A percentile compares a stretch with the other conserved stretches of the same genome.
Evolutionary conservation across 2,797 vertebrate species (phyloP).

Genomic region (Valencia hispanica): DNA sequence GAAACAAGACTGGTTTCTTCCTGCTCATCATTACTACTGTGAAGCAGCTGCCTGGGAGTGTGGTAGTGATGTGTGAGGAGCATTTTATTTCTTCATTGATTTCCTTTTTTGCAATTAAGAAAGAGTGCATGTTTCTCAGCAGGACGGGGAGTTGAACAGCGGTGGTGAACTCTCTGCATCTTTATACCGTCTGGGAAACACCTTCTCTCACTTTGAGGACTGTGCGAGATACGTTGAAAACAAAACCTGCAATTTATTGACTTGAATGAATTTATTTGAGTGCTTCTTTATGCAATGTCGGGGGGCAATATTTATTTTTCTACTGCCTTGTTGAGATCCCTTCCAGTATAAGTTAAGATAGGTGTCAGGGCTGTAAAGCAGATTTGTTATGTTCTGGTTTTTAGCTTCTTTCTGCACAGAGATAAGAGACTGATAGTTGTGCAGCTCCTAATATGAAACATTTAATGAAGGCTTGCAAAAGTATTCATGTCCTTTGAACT

Average conservation of each 20-base stretch:
- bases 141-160: conserved; percentile 23
- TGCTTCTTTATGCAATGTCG: conserved; percentile 86
- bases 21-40: conserved; percentile 71
- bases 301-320: conserved; percentile 87
- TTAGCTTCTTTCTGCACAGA: conserved; percentile 54
- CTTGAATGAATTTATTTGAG: conserved; percentile 82
- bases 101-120: conserved; percentile 28
- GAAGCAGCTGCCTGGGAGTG: conserved; percentile 66
- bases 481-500: neutral
- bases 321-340: conserved; percentile 79
- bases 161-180: conserved; percentile 50
- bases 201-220: conserved; percentile 71
- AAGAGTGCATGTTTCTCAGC: conserved; percentile 43
- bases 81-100: conserved; percentile 24
- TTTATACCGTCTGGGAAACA: conserved; percentile 54
- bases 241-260: conserved; percentile 68
- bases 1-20: conserved; percentile 73
- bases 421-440: conserved; percentile 16
- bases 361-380: conserved; percentile 64
- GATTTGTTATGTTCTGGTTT: conserved; percentile 57
- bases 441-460: conserved; percentile 53
- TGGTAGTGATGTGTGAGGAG: conserved; percentile 54
- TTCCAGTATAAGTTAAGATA: conserved; percentile 75
- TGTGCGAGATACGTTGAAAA: conserved; percentile 75
- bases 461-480: conserved; percentile 20